phyloP scores from a whole-genome alignment of 2,113 vertebrate species.

The Cepphus grylle region DNA sequence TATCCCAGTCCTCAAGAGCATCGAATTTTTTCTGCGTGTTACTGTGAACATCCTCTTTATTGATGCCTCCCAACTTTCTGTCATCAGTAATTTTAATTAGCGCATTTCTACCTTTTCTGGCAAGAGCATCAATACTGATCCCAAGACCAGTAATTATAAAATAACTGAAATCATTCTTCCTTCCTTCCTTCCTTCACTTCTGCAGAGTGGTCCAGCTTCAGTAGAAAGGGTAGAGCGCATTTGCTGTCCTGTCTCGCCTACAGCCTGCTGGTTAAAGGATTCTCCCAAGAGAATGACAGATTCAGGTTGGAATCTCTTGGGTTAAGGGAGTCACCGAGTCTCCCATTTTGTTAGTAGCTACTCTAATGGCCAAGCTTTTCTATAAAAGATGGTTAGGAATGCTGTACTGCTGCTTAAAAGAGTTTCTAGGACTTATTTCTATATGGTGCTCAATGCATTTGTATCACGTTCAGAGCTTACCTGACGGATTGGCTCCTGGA shows the following conservation, averaged over 20 bases:
- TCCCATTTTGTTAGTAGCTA: neutral
- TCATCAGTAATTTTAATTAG: slow-evolving; percentile 3
- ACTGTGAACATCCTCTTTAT: neutral
- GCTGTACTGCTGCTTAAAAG: neutral
- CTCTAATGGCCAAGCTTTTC: neutral
- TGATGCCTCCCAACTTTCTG: neutral
- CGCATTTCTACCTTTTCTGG: neutral
- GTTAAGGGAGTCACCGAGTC: neutral
- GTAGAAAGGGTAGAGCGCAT: neutral
- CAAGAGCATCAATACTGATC: neutral
- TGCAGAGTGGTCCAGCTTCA: neutral
- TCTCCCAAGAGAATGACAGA: neutral
- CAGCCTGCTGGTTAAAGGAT: neutral
- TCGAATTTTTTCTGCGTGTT: neutral
- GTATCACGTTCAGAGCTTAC: neutral
- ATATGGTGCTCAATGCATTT: neutral
- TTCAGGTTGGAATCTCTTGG: neutral
- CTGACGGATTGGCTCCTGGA: neutral
- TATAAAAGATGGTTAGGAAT: neutral
- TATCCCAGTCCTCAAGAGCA: neutral
- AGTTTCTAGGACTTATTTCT: neutral
- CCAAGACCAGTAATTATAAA: neutral
- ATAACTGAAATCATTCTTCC: neutral
- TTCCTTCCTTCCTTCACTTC: neutral
- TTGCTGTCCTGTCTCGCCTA: neutral